phyloP scores from a whole-genome alignment of 64 coral and sea anemone genomes.

The Anthopleura sola region DNA sequence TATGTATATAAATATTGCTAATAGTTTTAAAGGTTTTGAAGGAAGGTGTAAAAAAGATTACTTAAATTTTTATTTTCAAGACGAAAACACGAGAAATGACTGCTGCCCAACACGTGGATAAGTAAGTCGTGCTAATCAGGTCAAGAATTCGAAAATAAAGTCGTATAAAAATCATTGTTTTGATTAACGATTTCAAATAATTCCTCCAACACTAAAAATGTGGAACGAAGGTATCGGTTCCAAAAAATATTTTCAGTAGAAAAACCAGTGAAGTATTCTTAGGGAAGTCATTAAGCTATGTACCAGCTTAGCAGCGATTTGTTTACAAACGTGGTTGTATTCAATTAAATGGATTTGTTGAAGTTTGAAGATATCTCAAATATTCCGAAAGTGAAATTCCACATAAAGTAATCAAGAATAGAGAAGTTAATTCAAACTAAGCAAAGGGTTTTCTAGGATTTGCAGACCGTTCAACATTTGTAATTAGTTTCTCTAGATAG shows the following conservation, averaged over 20 bases:
- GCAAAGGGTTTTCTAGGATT: neutral
- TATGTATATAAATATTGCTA: conserved; percentile 8
- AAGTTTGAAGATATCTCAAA: conserved; percentile 16
- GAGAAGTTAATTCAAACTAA: neutral
- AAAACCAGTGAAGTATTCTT: neutral
- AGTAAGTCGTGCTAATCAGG: neutral
- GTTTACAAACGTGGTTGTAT: neutral
- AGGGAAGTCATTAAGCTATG: too few relatives aligned
- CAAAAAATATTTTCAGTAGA: neutral
- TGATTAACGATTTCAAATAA: neutral
- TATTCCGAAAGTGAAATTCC: neutral
- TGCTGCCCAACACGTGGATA: neutral
- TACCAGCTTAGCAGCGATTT: neutral
- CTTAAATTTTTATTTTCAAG: neutral
- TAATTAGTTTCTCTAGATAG: neutral
- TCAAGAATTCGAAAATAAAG: neutral
- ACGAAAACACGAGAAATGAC: neutral
- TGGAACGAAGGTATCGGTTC: neutral
- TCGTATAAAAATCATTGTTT: neutral
- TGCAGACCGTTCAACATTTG: neutral
- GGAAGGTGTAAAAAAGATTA: neutral
- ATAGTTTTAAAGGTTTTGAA: neutral
- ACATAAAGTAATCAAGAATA: neutral
- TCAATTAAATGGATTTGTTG: neutral
- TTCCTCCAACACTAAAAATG: neutral